Evolutionary conservation across 35 echinoderm and acorn worm genomes (phyloP).

Genomic region (Heliocidaris tuberculata): DNA sequence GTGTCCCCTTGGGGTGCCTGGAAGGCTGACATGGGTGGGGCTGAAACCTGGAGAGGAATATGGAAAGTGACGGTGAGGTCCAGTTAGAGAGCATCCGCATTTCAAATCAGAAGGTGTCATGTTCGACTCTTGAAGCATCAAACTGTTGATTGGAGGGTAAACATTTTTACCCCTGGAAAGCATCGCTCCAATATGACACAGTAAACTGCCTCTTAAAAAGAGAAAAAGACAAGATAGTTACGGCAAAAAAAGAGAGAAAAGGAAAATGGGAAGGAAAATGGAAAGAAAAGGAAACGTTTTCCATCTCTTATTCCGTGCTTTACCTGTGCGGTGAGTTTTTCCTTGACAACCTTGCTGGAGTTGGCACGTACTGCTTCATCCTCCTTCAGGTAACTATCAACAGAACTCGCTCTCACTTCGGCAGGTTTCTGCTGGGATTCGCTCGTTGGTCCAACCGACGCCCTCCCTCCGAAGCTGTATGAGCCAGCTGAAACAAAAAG

Average conservation of each 20-base stretch:
- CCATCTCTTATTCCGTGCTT: neutral
- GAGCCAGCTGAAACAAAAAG: neutral
- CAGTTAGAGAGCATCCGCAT: too few relatives aligned
- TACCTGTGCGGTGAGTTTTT: constrained; percentile 21
- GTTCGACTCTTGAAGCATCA: too few relatives aligned
- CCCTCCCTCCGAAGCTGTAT: neutral
- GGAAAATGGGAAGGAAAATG: neutral
- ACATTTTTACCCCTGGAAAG: too few relatives aligned
- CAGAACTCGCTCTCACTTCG: neutral
- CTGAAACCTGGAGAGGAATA: neutral
- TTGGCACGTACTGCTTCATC: neutral
- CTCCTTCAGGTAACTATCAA: constrained; percentile 27
- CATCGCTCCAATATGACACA: too few relatives aligned
- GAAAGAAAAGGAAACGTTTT: too few relatives aligned
- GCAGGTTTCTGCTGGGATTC: neutral
- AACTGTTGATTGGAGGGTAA: too few relatives aligned
- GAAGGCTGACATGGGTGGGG: neutral
- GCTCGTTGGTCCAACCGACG: neutral
- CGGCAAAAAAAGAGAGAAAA: neutral
- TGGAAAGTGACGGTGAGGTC: too few relatives aligned
- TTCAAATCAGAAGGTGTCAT: too few relatives aligned
- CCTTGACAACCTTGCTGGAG: constrained; percentile 14
- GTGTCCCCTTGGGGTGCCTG: neutral
- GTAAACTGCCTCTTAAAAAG: too few relatives aligned
- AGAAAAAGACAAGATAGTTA: too few relatives aligned